Evolutionary conservation across 2,797 vertebrate species (phyloP), one percentile per base, ranked within the genome.

Genomic region (Platyrinchus mystaceus): DNA sequence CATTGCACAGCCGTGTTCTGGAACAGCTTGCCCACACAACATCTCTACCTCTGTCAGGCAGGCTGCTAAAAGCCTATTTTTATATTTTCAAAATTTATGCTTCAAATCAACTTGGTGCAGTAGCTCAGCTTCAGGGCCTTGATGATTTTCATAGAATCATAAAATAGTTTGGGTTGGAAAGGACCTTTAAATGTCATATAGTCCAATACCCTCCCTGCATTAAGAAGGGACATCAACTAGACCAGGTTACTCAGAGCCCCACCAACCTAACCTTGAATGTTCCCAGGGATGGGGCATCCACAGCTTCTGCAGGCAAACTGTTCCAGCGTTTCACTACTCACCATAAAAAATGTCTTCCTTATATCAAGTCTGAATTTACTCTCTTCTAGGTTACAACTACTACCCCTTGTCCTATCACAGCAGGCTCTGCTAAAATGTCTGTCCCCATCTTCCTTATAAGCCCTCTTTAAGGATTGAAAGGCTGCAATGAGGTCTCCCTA

Each of bases 11-110:
- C 73, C 12, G 14, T 93, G 82, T 86, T 86, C 90, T 92, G 91
- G 90, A 97, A 93, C 85, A 95, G 84, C 78, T 89, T 94, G 84
- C 96, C 95, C 84, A 93, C 96, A 94, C 93, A 89, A 74, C 91
- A 46, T 91, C 90, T 86, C 90, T 96, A 86, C 83, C 91, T 92
- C 93, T 95, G 87, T 95, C 95, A 95, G 63, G 92, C 87, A 94
- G 89, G 58, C 93, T 96, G 92, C 85, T 93, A 86, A 87, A 94
- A 87, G 44, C 84, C 93, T 94, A 92, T 96, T 96, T 97, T 96
- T 94, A 84, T 69, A 77, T 94, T 95, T 95, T 93, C 86, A 96
- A 86, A 94, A 91, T 89, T 60, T 82, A 87, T 84, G 55, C 64
- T 94, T 95, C 93, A 92, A 87, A 95, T 95, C 87, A 94, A 49